A percentile compares a stretch with the other conserved stretches of the same genome.
Evolutionary conservation across 2,797 vertebrate genomes (phyloP).

Genomic region (Ara ararauna): DNA sequence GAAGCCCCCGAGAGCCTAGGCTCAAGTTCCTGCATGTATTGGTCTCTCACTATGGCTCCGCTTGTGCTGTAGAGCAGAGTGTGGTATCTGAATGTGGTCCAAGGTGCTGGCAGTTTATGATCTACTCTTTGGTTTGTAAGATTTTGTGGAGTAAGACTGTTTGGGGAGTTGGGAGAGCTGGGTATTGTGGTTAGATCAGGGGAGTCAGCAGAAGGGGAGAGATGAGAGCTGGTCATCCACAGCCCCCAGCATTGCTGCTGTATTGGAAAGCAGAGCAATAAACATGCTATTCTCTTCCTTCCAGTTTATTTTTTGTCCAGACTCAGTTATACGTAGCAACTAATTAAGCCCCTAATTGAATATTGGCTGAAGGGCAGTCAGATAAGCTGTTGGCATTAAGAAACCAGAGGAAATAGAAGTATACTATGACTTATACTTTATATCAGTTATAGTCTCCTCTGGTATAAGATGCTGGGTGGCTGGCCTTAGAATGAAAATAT

Average conservation of each 20-base stretch:
- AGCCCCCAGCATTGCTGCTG: background rate
- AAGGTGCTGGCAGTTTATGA: background rate
- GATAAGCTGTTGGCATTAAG: background rate
- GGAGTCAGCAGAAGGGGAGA: background rate
- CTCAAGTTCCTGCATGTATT: background rate
- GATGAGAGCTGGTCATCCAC: background rate
- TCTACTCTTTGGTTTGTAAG: background rate
- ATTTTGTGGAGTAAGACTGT: background rate
- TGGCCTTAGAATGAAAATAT: background rate
- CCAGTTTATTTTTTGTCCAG: background rate
- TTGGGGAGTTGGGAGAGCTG: background rate
- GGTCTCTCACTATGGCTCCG: background rate
- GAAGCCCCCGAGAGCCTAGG: accelerated
- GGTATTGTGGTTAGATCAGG: background rate
- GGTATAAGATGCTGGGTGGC: background rate
- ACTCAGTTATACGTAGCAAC: background rate
- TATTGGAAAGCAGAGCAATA: background rate
- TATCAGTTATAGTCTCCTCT: background rate
- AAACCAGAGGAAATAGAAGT: constrained; percentile 13
- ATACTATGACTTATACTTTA: background rate
- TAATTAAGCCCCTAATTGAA: constrained; percentile 34
- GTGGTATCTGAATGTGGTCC: background rate
- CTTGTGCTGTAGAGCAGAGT: accelerated
- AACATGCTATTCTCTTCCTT: background rate
- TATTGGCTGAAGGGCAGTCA: constrained; percentile 6